Conservation (phyloP, 2,888 invertebrate species). For the Andrena praecox region DNA sequence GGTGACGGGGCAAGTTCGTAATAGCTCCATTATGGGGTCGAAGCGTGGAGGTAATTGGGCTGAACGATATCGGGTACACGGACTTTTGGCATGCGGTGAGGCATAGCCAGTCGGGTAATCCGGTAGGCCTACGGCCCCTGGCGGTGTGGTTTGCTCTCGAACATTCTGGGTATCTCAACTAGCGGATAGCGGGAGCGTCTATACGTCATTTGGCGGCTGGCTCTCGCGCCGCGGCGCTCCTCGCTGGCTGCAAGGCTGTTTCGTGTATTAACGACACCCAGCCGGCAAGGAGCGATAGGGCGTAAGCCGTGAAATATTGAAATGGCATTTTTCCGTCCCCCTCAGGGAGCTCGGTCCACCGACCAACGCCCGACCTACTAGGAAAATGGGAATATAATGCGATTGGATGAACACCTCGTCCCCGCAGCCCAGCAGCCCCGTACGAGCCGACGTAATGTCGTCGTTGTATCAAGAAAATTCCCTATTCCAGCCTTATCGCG, state of each 20-base stretch:
- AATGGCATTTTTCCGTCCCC: slow-evolving; percentile 70
- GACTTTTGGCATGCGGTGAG: slow-evolving; percentile 72
- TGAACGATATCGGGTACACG: slow-evolving; percentile 70
- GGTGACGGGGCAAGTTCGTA: slow-evolving; percentile 58
- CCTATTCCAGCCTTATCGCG: slow-evolving; percentile 28
- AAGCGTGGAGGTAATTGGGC: slow-evolving; percentile 62
- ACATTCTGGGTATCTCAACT: slow-evolving; percentile 45
- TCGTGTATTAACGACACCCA: slow-evolving; percentile 64
- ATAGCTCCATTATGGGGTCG: slow-evolving; percentile 61
- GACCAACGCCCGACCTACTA: slow-evolving; percentile 36
- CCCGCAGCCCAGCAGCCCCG: background rate
- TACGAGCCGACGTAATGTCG: background rate
- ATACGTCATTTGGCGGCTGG: slow-evolving; percentile 63
- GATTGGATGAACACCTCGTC: slow-evolving; percentile 50
- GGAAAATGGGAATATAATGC: slow-evolving; percentile 68
- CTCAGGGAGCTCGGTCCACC: slow-evolving; percentile 5
- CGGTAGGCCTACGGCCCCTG: slow-evolving; percentile 52
- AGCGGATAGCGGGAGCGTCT: slow-evolving; percentile 53
- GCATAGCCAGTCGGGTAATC: slow-evolving; percentile 65
- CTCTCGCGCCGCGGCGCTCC: background rate
- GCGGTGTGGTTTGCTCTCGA: slow-evolving; percentile 51
- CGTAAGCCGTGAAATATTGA: slow-evolving; percentile 77
- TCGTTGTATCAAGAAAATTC: slow-evolving; percentile 35
- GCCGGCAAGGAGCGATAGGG: slow-evolving; percentile 69
- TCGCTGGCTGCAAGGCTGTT: slow-evolving; percentile 40